Percentiles rank a stretch among this genome's conserved stretches.
Conservation (phyloP, 2,888 invertebrate species). For the Phengaris arion region DNA sequence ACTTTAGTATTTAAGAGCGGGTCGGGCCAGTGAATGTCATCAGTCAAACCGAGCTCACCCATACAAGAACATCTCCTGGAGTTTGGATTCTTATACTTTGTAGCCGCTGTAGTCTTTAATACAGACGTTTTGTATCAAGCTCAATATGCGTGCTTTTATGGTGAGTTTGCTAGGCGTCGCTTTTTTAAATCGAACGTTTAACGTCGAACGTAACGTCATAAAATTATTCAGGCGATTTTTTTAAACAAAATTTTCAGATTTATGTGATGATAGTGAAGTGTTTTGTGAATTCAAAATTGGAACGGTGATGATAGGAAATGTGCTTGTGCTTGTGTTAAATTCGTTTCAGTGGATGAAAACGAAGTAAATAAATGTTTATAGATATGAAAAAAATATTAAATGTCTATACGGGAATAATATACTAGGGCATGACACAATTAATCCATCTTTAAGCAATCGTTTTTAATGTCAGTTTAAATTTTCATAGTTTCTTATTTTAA, state of each 20-base stretch:
- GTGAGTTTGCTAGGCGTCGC: constrained; percentile 62
- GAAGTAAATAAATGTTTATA: neutral
- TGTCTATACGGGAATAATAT: constrained; percentile 13
- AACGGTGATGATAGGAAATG: neutral
- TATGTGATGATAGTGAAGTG: constrained; percentile 57
- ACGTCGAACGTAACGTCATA: too few relatives aligned
- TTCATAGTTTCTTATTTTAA: neutral
- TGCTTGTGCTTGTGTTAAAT: neutral
- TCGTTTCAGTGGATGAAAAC: neutral
- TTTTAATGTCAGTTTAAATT: neutral
- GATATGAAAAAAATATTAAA: neutral
- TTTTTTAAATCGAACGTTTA: constrained; percentile 41
- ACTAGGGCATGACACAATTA: constrained; percentile 15
- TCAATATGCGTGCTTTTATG: constrained; percentile 75
- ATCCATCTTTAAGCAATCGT: neutral
- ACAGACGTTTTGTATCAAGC: constrained; percentile 51
- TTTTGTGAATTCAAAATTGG: constrained; percentile 45
- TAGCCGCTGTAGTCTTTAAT: constrained; percentile 46
- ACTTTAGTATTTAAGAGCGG: constrained; percentile 77
- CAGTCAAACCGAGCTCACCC: constrained; percentile 72
- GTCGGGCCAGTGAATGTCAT: constrained; percentile 73
- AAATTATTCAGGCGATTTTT: constrained; percentile 59
- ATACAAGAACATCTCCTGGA: constrained; percentile 67
- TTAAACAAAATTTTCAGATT: constrained; percentile 45
- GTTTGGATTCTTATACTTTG: constrained; percentile 50